These are phyloP conservation scores for Drosophila infuscata DNA, from an alignment of 2,888 invertebrate genomes.

Conservation along the genomic window DNA sequence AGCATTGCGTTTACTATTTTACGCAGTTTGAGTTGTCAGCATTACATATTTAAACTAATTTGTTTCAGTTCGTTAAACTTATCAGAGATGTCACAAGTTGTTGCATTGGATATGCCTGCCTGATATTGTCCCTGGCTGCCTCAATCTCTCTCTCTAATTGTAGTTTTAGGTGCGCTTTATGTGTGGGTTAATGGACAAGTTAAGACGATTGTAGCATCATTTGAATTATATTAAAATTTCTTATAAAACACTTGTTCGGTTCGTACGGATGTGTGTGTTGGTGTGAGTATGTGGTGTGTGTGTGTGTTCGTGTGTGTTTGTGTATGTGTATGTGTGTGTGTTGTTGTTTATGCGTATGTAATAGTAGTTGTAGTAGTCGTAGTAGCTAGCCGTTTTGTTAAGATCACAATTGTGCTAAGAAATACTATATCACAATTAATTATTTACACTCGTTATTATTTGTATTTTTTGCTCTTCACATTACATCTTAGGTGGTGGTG, in stretches of 20 bases:
- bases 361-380: conserved; percentile 64
- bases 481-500: conserved; percentile 67
- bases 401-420: conserved; percentile 80
- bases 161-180: conserved; percentile 31
- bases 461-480: conserved; percentile 52
- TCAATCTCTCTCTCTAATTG: conserved; percentile 3
- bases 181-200: conserved; percentile 37
- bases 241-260: conserved; percentile 57
- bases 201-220: conserved; percentile 18
- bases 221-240: conserved; percentile 52
- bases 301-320: conserved; percentile 19
- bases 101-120: conserved; percentile 53
- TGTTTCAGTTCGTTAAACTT: conserved; percentile 67
- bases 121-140: conserved; percentile 37
- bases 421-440: conserved; percentile 80
- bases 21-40: conserved; percentile 33
- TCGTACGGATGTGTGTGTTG: conserved; percentile 7
- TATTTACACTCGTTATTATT: conserved; percentile 75
- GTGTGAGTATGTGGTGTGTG: not conserved
- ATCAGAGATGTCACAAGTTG: conserved; percentile 43
- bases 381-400: conserved; percentile 77
- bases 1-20: conserved; percentile 33
- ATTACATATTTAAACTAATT: conserved; percentile 49
- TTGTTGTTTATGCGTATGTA: conserved; percentile 34
- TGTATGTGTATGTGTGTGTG: conserved; percentile 20